Conservation (phyloP, 2,797 vertebrate genomes). For the Melanotaenia parkinsoni region DNA sequence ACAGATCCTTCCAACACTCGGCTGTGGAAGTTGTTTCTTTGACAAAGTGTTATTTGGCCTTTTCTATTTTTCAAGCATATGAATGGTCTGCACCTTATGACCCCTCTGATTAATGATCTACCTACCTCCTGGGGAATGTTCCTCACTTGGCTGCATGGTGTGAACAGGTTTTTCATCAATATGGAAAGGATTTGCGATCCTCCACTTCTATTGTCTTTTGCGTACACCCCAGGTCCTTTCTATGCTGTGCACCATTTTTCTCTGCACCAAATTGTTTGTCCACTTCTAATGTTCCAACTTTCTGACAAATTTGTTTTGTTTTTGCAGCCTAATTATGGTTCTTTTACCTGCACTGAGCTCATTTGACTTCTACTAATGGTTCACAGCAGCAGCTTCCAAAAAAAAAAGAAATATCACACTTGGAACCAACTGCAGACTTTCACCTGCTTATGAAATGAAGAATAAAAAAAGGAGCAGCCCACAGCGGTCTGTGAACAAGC, state of each 20-base stretch:
- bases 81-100: background rate
- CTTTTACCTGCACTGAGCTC: background rate
- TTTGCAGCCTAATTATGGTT: constrained; percentile 2
- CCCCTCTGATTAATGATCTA: background rate
- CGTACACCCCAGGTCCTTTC: background rate
- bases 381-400: background rate
- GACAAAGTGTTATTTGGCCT: background rate
- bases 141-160: background rate
- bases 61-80: background rate
- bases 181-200: background rate
- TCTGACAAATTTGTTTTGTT: constrained; percentile 2
- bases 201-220: background rate
- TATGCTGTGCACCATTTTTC: background rate
- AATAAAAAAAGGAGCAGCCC: background rate
- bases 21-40: background rate
- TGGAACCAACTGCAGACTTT: constrained; percentile 5
- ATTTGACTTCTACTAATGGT: constrained; percentile 2
- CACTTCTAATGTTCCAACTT: background rate
- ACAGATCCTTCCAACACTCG: background rate
- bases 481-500: background rate
- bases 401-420: background rate
- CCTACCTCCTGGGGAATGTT: background rate
- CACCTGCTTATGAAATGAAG: background rate
- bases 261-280: background rate
- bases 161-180: background rate